These are phyloP conservation scores for Rhabdomys dilectus DNA, from an alignment of 2,113 vertebrate genomes.

Conservation along the genomic window DNA sequence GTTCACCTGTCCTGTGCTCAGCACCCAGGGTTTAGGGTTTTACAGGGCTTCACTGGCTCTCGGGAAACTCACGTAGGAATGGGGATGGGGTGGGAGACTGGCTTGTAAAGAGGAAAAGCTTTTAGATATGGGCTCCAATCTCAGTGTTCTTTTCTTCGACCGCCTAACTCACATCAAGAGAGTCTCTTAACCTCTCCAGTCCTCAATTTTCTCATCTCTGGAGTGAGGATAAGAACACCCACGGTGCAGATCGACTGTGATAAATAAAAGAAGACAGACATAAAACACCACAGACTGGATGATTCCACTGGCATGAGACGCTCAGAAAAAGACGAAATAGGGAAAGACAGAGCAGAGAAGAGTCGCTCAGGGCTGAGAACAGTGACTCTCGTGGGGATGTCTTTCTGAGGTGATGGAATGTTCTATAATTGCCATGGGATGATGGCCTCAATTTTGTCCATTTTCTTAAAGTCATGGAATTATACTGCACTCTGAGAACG, in stretches of 20 bases:
- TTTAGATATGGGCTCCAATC: neutral
- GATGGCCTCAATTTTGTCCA: neutral
- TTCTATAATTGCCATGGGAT: neutral
- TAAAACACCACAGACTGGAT: neutral
- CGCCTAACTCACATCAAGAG: neutral
- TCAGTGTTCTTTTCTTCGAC: neutral
- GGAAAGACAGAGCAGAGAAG: neutral
- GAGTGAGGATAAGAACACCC: neutral
- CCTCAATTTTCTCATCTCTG: constrained; percentile 20
- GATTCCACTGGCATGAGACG: constrained; percentile 14
- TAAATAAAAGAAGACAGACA: constrained; percentile 58
- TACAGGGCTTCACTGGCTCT: rapidly evolving
- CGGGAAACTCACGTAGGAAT: neutral
- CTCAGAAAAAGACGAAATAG: neutral
- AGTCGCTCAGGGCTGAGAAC: neutral
- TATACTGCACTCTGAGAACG: neutral
- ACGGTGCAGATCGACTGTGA: constrained; percentile 7
- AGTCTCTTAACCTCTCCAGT: constrained; percentile 27
- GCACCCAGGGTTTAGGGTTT: no score
- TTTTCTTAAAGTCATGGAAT: neutral
- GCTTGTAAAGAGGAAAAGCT: neutral
- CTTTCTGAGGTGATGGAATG: neutral
- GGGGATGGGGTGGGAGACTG: neutral
- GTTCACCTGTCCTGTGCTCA: neutral
- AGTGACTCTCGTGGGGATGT: neutral